Evolutionary conservation across 2,797 vertebrate genomes (phyloP).

Genomic region (Macroramphosus scolopax): DNA sequence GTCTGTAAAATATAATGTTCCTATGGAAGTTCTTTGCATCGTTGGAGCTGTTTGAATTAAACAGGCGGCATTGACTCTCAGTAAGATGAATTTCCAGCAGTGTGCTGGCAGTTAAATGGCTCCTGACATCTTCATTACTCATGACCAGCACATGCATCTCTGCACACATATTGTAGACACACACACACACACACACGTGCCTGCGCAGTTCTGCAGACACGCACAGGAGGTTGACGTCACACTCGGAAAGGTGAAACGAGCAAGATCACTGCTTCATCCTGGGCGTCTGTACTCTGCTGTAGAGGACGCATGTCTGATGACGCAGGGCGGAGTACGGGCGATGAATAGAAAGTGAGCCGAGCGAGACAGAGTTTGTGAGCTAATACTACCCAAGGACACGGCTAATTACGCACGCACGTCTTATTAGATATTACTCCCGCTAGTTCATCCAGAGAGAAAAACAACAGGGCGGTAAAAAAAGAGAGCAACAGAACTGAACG

Average conservation of each 20-base stretch:
- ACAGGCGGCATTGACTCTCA: no score
- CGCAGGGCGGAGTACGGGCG: constrained; percentile 19
- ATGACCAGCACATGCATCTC: constrained; percentile 11
- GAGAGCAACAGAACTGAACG: constrained; percentile 8
- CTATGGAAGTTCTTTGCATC: no score
- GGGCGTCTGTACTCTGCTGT: constrained; percentile 4
- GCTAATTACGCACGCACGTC: constrained; percentile 59
- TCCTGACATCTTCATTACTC: no score
- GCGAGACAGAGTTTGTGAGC: constrained; percentile 40
- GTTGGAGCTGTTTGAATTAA: no score
- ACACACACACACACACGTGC: constrained; percentile 3
- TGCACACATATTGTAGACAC: no score
- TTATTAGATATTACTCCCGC: constrained; percentile 43
- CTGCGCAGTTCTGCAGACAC: no score
- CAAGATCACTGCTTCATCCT: no score
- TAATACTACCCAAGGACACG: constrained; percentile 46
- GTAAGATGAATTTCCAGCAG: no score
- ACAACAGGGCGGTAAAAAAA: constrained; percentile 11
- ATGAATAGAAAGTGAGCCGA: constrained; percentile 43
- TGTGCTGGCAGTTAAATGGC: no score
- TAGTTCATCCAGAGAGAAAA: constrained; percentile 30
- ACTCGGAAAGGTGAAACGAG: no score
- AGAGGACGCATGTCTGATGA: constrained; percentile 22
- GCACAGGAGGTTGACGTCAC: no score
- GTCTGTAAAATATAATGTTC: no score